Percentiles rank a stretch among this genome's conserved stretches.
These are phyloP conservation scores for Hypothenemus hampei DNA, from an alignment of 1,140 invertebrate genomes.

Conservation along the genomic window DNA sequence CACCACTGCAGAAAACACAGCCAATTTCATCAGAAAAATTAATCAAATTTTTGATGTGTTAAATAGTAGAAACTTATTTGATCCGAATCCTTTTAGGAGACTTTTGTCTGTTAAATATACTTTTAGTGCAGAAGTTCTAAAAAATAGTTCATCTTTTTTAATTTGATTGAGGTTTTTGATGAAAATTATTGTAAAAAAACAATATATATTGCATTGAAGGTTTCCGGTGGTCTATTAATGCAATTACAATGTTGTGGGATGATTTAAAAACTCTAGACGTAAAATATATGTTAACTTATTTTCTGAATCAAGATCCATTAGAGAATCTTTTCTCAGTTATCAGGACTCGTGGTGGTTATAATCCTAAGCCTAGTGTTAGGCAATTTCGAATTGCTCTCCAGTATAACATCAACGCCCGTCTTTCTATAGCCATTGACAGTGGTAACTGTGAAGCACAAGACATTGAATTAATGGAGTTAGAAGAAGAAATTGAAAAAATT, in stretches of 20 bases:
- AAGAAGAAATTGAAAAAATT: no score
- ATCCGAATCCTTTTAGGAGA: neutral
- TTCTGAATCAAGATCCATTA: slow-evolving; percentile 20
- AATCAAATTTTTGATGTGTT: slow-evolving; percentile 34
- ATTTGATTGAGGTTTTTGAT: no score
- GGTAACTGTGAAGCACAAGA: slow-evolving; percentile 22
- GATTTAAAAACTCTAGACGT: neutral
- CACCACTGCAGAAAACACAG: slow-evolving; percentile 18
- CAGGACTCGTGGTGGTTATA: slow-evolving; percentile 17
- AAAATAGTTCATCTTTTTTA: no score
- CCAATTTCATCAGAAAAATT: slow-evolving; percentile 26
- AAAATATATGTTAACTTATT: slow-evolving; percentile 12
- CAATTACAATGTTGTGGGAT: no score
- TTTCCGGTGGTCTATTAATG: no score
- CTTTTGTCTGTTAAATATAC: neutral
- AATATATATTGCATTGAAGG: no score
- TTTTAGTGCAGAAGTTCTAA: no score
- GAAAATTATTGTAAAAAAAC: no score
- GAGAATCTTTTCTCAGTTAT: slow-evolving; percentile 23
- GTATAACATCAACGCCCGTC: slow-evolving; percentile 3
- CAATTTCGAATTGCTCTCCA: slow-evolving; percentile 15
- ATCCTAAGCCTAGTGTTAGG: slow-evolving; percentile 16
- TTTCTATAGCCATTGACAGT: slow-evolving; percentile 6
- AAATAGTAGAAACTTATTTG: slow-evolving; percentile 21
- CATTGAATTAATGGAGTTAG: no score